Percentiles rank a stretch among this genome's conserved stretches.
Conservation (phyloP, 2,797 vertebrate species). For the Odontamblyopus lacepedii region DNA sequence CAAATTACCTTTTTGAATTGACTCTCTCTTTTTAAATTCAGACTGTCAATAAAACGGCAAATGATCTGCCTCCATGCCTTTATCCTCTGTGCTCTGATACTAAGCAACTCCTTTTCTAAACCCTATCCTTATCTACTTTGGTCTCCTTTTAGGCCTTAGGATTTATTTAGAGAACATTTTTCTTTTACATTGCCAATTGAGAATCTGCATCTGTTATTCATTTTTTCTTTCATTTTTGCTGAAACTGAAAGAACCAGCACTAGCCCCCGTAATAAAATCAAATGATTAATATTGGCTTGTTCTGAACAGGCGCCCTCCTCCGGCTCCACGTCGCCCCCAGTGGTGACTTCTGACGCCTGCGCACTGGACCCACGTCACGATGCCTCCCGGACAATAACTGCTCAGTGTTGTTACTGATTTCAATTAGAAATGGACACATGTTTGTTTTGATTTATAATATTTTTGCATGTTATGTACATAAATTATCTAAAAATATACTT, state of each 20-base stretch:
- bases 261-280: slow-evolving; percentile 13
- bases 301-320: slow-evolving; percentile 80
- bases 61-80: background rate
- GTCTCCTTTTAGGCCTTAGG: background rate
- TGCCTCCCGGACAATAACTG: slow-evolving; percentile 20
- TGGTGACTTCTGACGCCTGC: slow-evolving; percentile 62
- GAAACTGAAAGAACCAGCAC: background rate
- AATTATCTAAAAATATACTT: background rate
- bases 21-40: no score
- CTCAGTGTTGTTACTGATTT: slow-evolving; percentile 5
- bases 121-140: background rate
- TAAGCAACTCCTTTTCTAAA: no score
- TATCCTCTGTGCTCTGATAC: background rate
- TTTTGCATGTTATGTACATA: background rate
- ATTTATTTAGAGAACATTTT: no score
- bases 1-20: background rate
- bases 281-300: slow-evolving; percentile 66
- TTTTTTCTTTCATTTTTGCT: background rate
- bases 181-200: no score
- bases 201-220: no score
- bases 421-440: background rate
- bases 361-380: slow-evolving; percentile 28
- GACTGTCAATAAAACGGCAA: no score
- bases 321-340: slow-evolving; percentile 75
- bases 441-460: background rate